Percentiles rank a stretch among this genome's conserved stretches.
phyloP scores from a whole-genome alignment of 2,113 vertebrate genomes.

The Brachypteracias leptosomus region DNA sequence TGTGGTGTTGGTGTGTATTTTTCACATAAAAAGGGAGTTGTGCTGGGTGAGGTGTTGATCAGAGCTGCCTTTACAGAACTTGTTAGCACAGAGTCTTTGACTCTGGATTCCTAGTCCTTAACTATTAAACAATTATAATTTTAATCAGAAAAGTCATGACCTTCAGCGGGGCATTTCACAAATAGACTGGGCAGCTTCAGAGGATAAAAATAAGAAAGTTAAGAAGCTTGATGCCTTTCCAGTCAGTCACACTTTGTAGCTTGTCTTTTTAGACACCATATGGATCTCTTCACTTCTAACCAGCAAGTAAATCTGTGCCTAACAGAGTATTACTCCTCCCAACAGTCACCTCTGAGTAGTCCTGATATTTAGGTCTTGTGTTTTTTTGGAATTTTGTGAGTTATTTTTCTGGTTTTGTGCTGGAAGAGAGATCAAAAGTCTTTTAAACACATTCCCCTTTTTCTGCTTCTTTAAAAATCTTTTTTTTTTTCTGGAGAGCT shows the following conservation, averaged over 20 bases:
- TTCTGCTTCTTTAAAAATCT: neutral
- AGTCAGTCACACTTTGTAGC: neutral
- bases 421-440: neutral
- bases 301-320: neutral
- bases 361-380: neutral
- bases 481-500: neutral
- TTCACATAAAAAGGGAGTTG: accelerated
- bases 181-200: neutral
- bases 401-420: neutral
- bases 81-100: neutral
- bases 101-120: neutral
- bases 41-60: neutral
- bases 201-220: neutral
- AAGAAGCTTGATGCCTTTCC: neutral
- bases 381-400: neutral
- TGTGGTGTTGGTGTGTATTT: neutral
- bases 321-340: neutral
- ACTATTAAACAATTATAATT: neutral
- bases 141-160: neutral
- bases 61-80: accelerated
- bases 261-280: neutral
- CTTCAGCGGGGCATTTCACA: neutral
- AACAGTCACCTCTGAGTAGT: neutral
- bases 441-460: neutral
- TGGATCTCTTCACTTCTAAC: neutral